A percentile compares a stretch with the other conserved stretches of the same genome.
phyloP scores from a whole-genome alignment of 2,888 invertebrate species.

The Mallateleia sp. region DNA sequence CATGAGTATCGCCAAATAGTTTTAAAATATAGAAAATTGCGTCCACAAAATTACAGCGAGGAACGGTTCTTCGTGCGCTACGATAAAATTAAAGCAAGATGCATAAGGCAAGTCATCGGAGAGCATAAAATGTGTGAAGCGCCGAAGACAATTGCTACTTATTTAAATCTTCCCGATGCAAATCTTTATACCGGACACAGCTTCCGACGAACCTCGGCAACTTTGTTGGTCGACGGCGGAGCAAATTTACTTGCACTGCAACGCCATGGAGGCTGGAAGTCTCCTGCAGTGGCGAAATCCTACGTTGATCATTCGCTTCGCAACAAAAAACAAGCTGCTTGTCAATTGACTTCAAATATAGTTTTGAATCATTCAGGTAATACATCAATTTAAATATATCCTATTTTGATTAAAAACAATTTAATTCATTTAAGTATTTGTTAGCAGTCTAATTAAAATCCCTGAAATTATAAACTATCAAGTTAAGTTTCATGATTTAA shows the following conservation, averaged over 20 bases:
- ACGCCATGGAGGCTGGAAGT: constrained; percentile 51
- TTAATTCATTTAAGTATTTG: too few species aligned
- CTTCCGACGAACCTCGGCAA: constrained; percentile 59
- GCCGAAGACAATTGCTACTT: constrained; percentile 56
- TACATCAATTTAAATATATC: too few species aligned
- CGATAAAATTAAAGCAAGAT: constrained; percentile 27
- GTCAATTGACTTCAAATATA: background rate
- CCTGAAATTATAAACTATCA: background rate
- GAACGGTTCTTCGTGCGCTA: background rate
- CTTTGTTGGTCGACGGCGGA: constrained; percentile 37
- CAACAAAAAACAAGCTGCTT: background rate
- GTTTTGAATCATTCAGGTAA: too few species aligned
- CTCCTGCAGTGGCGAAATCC: constrained; percentile 23
- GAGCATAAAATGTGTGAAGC: constrained; percentile 45
- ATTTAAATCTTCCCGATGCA: constrained; percentile 45
- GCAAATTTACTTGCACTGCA: constrained; percentile 31
- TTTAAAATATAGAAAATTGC: background rate
- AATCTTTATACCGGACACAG: constrained; percentile 43
- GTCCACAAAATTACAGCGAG: background rate
- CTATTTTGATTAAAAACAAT: too few species aligned
- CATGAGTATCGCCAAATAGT: background rate
- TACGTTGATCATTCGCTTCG: constrained; percentile 25
- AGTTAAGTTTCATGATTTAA: background rate
- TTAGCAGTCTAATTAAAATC: too few species aligned
- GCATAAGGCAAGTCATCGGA: constrained; percentile 41